Conservation (phyloP, 1,140 invertebrate genomes). For the Panulirus ornatus region DNA sequence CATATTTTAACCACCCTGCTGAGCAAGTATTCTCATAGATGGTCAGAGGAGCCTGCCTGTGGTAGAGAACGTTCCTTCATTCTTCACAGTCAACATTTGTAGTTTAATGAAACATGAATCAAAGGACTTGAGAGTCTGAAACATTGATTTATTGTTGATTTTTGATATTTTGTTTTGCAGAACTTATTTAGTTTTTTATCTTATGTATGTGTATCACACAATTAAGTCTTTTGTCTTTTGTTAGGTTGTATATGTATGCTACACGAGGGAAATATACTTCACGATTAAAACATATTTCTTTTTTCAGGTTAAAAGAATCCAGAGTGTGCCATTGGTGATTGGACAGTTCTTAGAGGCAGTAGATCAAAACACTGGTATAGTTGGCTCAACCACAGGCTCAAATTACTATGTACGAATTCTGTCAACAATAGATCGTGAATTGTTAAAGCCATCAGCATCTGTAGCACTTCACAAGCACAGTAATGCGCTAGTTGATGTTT, state of each 20-base stretch:
- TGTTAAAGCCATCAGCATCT: constrained; percentile 96
- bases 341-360: constrained; percentile 99
- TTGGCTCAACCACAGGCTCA: constrained; percentile 91
- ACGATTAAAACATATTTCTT: constrained; percentile 1
- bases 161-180: too few relatives aligned
- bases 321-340: constrained; percentile 97
- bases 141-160: too few relatives aligned
- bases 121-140: too few relatives aligned
- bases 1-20: too few relatives aligned
- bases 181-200: too few relatives aligned
- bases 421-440: constrained; percentile 92
- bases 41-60: too few relatives aligned
- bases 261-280: neutral
- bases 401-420: constrained; percentile 99
- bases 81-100: too few relatives aligned
- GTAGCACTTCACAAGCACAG: constrained; percentile 98
- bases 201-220: neutral
- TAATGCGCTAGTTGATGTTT: constrained; percentile 97
- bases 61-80: too few relatives aligned
- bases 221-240: neutral
- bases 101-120: too few relatives aligned
- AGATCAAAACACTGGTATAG: constrained; percentile 98
- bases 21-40: too few relatives aligned
- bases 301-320: constrained; percentile 93
- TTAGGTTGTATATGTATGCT: neutral